A percentile compares a stretch with the other conserved stretches of the same genome.
Conservation (phyloP, 2,888 invertebrate species). For the Dryobotodes eremita region DNA sequence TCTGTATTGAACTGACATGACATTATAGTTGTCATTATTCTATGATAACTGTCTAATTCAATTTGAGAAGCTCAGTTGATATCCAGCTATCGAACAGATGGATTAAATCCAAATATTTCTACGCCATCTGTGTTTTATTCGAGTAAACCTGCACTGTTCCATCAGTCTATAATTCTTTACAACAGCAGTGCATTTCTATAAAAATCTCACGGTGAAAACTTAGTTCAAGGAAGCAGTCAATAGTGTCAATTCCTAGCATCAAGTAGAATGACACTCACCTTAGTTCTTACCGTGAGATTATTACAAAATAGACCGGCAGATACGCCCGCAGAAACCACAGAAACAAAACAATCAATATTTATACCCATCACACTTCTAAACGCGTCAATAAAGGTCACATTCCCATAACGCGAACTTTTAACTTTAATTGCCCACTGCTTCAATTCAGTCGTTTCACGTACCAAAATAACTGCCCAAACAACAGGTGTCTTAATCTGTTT, state of each 20-base stretch:
- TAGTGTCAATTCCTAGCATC: too few relatives aligned
- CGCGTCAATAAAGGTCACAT: conserved; percentile 18
- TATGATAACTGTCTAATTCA: too few relatives aligned
- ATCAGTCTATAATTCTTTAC: neutral
- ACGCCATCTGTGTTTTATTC: too few relatives aligned
- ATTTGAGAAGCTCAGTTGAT: too few relatives aligned
- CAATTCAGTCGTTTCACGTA: conserved; percentile 48
- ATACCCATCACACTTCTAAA: conserved; percentile 2
- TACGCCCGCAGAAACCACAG: too few relatives aligned
- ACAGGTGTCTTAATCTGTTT: conserved; percentile 65
- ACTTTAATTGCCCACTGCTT: conserved; percentile 37
- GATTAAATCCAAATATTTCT: too few relatives aligned
- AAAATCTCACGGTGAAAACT: neutral
- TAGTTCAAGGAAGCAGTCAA: neutral
- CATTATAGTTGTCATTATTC: too few relatives aligned
- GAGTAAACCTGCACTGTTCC: too few relatives aligned
- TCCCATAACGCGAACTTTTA: conserved; percentile 12
- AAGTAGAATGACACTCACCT: neutral
- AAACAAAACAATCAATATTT: neutral
- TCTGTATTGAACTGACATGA: too few relatives aligned
- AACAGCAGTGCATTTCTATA: neutral
- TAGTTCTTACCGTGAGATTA: neutral
- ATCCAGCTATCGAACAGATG: too few relatives aligned
- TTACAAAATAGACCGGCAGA: neutral
- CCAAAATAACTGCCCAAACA: conserved; percentile 55